Evolutionary conservation across 2,113 vertebrate species (phyloP), one percentile per base, ranked within the genome.

Genomic region (Rhinogobius similis): DNA sequence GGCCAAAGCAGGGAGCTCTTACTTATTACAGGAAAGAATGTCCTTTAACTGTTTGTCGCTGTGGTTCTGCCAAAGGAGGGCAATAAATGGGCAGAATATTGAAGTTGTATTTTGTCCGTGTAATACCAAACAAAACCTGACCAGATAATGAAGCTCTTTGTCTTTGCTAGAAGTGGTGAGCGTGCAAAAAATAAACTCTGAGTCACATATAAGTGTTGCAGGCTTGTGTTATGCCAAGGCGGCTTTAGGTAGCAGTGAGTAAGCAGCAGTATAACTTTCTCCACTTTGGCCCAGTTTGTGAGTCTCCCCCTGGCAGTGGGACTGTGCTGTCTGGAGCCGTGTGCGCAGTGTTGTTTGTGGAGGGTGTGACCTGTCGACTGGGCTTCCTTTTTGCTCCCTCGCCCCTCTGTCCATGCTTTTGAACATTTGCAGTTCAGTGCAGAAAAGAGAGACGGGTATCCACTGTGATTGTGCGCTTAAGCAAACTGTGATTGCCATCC

Each of bases 321-420:
- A 67, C 85, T 62, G n/a, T n/a, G n/a, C 13, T n/a, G 72, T 62
- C 85, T 58, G 81, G 87, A 86, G 77, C 79, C 79, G 82, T 91
- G 82, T 87, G 82, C 85, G 87, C 80, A 86, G 84, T 91, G 88
- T 90, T 93, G 88, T 92, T 91, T 92, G 87, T 83, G 41, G 88
- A 92, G 90, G 92, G 92, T 88, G 91, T 93, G 90, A 86, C 87
- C 87, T 21, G 75, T 79, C 76, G 73, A 81, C 58, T 87, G 76
- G 14, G 79, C 81, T 89, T 89, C 87, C 87, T 88, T 79, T 86
- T 66, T 69, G 55, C 78, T 79, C 73, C 82, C 55, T 79, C 68
- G 70, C 20, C 62, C 75, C 11, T n/a, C 53, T 63, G 72, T 77
- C 61, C 36, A 24, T 71, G 71, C 50, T 38, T 1, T 3, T 23